Conservation (phyloP, 2,888 invertebrate genomes). For the Ganaspis brasiliensis region DNA sequence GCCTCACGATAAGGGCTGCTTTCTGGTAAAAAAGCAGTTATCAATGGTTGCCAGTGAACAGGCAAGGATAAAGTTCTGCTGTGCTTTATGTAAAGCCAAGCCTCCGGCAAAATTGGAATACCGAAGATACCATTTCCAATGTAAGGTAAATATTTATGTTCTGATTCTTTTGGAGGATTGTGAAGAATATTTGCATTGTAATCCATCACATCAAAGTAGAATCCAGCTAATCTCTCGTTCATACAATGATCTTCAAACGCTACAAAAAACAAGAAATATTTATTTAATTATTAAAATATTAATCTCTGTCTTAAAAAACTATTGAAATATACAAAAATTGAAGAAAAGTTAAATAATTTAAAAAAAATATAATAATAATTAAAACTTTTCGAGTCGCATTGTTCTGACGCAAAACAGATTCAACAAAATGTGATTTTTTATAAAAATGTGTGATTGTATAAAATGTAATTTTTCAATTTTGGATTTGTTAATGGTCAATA, state of each 20-base stretch:
- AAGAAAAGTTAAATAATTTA: constrained; percentile 32
- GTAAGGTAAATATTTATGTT: constrained; percentile 86
- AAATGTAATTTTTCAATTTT: too few species aligned
- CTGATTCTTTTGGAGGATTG: constrained; percentile 82
- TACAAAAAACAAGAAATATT: too few species aligned
- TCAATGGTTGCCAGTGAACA: constrained; percentile 86
- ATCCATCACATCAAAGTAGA: constrained; percentile 84
- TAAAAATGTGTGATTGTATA: too few species aligned
- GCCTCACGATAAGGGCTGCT: constrained; percentile 84
- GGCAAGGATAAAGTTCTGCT: constrained; percentile 86
- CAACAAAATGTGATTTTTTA: too few species aligned
- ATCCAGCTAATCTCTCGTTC: constrained; percentile 85
- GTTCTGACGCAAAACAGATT: too few species aligned
- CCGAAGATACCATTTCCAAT: constrained; percentile 90
- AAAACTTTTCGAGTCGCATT: too few species aligned
- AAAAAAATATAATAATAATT: background rate
- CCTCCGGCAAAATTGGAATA: constrained; percentile 84
- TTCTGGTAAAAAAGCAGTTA: constrained; percentile 82
- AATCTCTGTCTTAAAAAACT: too few species aligned
- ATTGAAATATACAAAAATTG: constrained; percentile 65
- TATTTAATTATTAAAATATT: too few species aligned
- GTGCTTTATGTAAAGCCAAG: constrained; percentile 86
- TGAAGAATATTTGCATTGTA: constrained; percentile 87
- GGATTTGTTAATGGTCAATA: too few species aligned
- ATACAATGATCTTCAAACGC: constrained; percentile 85